phyloP scores from a whole-genome alignment of 2,113 vertebrate genomes.

The Macquaria ambigua region DNA sequence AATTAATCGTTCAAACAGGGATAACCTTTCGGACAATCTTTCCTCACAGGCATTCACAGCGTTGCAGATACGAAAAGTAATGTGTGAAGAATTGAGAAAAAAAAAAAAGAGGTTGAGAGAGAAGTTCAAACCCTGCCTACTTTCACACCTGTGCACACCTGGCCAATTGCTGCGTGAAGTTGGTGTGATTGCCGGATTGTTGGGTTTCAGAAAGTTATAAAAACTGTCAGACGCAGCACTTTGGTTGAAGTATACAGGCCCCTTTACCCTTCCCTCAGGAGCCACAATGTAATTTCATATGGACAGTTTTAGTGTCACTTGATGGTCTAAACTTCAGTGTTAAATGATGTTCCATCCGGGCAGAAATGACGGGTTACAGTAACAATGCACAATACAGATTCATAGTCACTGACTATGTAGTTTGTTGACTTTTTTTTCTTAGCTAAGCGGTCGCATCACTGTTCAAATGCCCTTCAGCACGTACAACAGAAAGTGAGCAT shows the following conservation, averaged over 20 bases:
- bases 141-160: no score
- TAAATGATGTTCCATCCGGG: neutral
- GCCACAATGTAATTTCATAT: neutral
- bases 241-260: neutral
- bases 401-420: neutral
- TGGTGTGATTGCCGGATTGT: no score
- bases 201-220: no score
- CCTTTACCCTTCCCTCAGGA: neutral
- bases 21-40: neutral
- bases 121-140: no score
- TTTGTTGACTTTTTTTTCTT: neutral
- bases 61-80: neutral
- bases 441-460: neutral
- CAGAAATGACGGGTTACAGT: neutral
- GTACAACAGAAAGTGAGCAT: neutral
- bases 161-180: no score
- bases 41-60: neutral
- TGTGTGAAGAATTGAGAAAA: neutral
- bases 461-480: neutral
- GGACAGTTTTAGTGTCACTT: neutral
- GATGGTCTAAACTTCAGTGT: neutral
- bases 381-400: neutral
- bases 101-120: neutral
- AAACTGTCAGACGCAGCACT: neutral
- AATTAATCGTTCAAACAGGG: neutral